Base-by-base conservation (phyloP, 2,888 invertebrate species). In the Melinopterus prodromus region DNA sequence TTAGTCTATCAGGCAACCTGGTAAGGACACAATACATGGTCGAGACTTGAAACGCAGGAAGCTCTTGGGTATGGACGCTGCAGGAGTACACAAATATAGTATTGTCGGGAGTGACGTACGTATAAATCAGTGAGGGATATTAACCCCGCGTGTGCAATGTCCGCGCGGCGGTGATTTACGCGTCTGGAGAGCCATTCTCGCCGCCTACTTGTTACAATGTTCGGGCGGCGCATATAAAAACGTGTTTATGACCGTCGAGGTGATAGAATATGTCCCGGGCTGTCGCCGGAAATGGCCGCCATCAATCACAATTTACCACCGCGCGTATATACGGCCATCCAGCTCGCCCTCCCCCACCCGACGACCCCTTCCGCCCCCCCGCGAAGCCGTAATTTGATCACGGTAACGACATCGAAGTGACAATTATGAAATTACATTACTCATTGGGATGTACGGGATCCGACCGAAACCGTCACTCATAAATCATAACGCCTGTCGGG, bases 381-480 rank as follows among this genome's bases (percentile, higher is more conserved):
- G 77, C 80, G 82, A 83, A 79, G 76, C 81, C 82, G 87, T 87
- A 87, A 87, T 87, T 87, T 86, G 88, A 87, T 87, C 86, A 86
- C 86, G 84, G 85, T 86, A 87, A 87, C 87, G 87, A 86, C 87
- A 85, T 85, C 83, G 84, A 86, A 87, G 86, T 88, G 88, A 88
- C 88, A 88, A 88, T 88, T 88, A 88, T 86, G 88, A 88, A 88
- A 88, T 88, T 88, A 87, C 88, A 88, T 88, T 88, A 87, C 87
- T 88, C 88, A 88, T 87, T 87, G 88, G 87, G 87, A 88, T 86
- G 87, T 87, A 86, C 87, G 87, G 85, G 86, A 26, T 1, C 26
- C 26, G 26, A 86, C 85, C 83, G 85, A 84, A 86, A 86, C 84
- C 84, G 87, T 86, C 87, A 85, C 84, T 86, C 87, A 86, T 88